phyloP scores from a whole-genome alignment of 37 sponge, comb jelly and placozoan genomes.

The Cliona cf. orientalis region DNA sequence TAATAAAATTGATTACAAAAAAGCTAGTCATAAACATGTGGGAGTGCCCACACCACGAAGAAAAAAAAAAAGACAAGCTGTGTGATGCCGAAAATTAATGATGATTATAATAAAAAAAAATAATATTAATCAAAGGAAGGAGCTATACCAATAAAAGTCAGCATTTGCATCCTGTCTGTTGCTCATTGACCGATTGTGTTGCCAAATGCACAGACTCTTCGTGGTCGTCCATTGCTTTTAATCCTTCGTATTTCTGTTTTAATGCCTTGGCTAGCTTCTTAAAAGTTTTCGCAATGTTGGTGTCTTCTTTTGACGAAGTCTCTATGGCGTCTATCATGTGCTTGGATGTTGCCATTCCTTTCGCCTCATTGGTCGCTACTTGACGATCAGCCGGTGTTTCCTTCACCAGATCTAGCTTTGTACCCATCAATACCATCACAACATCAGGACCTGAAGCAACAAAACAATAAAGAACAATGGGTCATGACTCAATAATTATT shows the following conservation, averaged over 20 bases:
- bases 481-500: no score
- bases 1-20: no score
- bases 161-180: no score
- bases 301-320: constrained; percentile 75
- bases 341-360: constrained; percentile 12
- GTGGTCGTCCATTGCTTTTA: background rate
- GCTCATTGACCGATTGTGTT: no score
- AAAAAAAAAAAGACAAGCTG: no score
- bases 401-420: constrained; percentile 54
- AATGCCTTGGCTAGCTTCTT: constrained; percentile 19
- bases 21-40: no score
- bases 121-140: no score
- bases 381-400: constrained; percentile 16
- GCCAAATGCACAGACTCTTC: background rate
- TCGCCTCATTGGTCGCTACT: constrained; percentile 32
- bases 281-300: constrained; percentile 60
- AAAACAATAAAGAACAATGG: background rate
- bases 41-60: no score
- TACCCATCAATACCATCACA: constrained; percentile 50
- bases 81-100: no score
- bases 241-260: constrained; percentile 16
- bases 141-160: no score
- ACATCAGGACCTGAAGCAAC: constrained; percentile 46
- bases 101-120: no score
- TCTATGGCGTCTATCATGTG: constrained; percentile 52